Evolutionary conservation across 2,888 invertebrate genomes (phyloP).

Genomic region (Creontiades dilutus): DNA sequence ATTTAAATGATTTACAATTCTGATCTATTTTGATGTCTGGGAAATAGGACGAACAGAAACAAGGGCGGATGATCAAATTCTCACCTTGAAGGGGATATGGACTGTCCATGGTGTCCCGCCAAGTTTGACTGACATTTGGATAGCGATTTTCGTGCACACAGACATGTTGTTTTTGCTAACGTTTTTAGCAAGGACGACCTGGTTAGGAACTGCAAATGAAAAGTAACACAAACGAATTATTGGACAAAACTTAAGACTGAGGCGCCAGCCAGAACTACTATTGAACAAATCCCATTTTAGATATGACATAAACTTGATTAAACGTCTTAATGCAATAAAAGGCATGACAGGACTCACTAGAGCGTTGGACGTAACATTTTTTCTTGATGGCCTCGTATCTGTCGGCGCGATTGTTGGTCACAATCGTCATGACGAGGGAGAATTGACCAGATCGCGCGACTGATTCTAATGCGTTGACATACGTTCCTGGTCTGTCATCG

Average conservation of each 20-base stretch:
- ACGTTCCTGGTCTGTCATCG: slow-evolving; percentile 83
- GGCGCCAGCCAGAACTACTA: no score
- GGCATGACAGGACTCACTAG: slow-evolving; percentile 78
- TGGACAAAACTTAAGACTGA: no score
- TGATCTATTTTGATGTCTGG: no score
- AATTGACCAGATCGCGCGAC: not conserved
- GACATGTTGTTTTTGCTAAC: slow-evolving; percentile 84
- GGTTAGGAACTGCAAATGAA: slow-evolving; percentile 78
- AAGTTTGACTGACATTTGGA: slow-evolving; percentile 95
- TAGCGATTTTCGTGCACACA: slow-evolving; percentile 93
- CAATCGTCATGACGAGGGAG: slow-evolving; percentile 82
- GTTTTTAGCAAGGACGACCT: slow-evolving; percentile 80
- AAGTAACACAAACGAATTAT: slow-evolving; percentile 79
- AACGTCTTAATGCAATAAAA: not conserved
- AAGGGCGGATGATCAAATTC: not conserved
- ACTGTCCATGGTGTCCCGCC: slow-evolving; percentile 94
- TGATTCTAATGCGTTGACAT: slow-evolving; percentile 82
- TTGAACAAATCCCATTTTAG: no score
- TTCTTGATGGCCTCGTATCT: slow-evolving; percentile 94
- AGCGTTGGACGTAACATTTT: slow-evolving; percentile 88
- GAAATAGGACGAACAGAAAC: no score
- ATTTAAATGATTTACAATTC: no score
- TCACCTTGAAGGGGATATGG: slow-evolving; percentile 82
- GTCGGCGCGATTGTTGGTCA: slow-evolving; percentile 85
- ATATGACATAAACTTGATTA: no score